These are phyloP conservation scores for Parauchenoglanis punctatus DNA, from an alignment of 2,797 vertebrate species.

Conservation along the genomic window DNA sequence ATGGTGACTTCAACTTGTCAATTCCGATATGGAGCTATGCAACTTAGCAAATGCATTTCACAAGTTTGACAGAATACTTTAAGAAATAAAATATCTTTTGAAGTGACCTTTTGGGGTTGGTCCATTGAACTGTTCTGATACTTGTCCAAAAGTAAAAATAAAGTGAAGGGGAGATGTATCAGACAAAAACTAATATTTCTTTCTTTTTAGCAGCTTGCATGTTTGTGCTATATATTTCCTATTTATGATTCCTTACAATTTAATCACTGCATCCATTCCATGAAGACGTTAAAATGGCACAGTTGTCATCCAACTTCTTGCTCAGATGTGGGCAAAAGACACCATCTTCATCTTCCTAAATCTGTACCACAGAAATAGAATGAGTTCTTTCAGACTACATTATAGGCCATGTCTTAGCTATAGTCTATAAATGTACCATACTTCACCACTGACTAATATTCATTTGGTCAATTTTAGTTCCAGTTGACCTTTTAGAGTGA, in stretches of 20 bases:
- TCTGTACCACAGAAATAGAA: conserved; percentile 60
- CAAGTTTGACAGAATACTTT: conserved; percentile 66
- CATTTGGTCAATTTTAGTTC: conserved; percentile 66
- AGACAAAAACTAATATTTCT: conserved; percentile 62
- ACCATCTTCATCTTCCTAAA: conserved; percentile 61
- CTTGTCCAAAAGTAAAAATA: conserved; percentile 59
- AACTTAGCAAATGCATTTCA: conserved; percentile 66
- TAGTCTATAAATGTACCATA: conserved; percentile 6
- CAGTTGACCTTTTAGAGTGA: conserved; percentile 64
- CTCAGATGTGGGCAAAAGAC: conserved; percentile 62
- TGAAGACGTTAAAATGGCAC: conserved; percentile 58
- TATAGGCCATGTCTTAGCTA: not conserved
- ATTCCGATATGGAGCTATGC: conserved; percentile 62
- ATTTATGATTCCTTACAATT: conserved; percentile 65
- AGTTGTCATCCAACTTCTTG: conserved; percentile 70
- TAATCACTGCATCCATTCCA: conserved; percentile 71
- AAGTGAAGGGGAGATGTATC: conserved; percentile 51
- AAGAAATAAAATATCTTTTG: conserved; percentile 59
- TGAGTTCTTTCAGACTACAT: conserved; percentile 19
- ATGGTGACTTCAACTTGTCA: conserved; percentile 66
- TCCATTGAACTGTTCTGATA: conserved; percentile 65
- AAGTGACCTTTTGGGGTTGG: conserved; percentile 70
- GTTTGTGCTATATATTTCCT: conserved; percentile 56
- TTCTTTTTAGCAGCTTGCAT: conserved; percentile 66
- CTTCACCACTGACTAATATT: conserved; percentile 67